phyloP scores from a whole-genome alignment of 2,113 vertebrate species.

The Urocitellus parryii region DNA sequence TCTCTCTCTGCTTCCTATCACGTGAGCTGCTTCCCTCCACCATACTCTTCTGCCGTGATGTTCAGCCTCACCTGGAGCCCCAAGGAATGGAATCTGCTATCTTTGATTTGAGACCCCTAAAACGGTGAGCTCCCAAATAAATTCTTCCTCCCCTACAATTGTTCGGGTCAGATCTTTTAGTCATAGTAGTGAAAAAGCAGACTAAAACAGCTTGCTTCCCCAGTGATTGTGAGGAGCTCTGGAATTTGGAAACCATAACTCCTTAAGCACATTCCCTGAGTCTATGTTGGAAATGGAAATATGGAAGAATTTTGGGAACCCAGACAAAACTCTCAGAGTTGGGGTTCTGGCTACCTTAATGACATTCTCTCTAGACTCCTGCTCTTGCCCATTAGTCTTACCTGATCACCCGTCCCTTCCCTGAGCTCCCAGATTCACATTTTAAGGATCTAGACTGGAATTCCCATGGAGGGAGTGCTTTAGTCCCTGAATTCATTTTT shows the following conservation, averaged over 20 bases:
- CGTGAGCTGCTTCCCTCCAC: too few relatives aligned
- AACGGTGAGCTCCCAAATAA: too few relatives aligned
- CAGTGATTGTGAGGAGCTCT: neutral
- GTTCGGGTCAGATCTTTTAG: too few relatives aligned
- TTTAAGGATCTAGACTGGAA: neutral
- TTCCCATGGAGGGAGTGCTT: neutral
- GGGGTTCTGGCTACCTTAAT: neutral
- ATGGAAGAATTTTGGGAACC: neutral
- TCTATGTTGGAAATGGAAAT: constrained; percentile 36
- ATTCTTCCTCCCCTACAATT: too few relatives aligned
- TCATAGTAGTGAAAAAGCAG: too few relatives aligned
- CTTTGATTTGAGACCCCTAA: too few relatives aligned
- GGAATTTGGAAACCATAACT: neutral
- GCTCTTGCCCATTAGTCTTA: neutral
- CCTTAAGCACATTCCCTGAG: neutral
- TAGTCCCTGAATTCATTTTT: constrained; percentile 18
- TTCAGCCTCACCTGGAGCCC: too few relatives aligned
- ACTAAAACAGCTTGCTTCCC: neutral
- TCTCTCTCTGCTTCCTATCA: too few relatives aligned
- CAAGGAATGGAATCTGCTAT: too few relatives aligned
- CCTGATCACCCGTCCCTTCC: neutral
- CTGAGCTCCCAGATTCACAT: neutral
- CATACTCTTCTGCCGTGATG: too few relatives aligned
- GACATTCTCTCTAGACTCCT: neutral
- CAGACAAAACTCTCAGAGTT: constrained; percentile 12